phyloP scores from a whole-genome alignment of 37 sponge, comb jelly and placozoan species.

The Cladorhizidae sp. region DNA sequence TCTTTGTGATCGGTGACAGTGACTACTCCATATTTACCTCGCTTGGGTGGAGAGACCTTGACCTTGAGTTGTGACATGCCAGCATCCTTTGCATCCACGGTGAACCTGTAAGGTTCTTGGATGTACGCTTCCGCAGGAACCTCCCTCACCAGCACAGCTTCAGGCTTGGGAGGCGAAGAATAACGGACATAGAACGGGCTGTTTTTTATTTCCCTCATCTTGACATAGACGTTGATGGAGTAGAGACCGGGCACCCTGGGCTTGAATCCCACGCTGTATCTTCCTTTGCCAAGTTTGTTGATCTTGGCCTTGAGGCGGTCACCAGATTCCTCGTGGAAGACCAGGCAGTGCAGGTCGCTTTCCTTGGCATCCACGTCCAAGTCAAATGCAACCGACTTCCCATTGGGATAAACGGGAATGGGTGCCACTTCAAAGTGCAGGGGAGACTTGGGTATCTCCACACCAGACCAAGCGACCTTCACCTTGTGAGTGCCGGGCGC shows the following conservation, averaged over 20 bases:
- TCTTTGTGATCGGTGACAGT: conserved; percentile 31
- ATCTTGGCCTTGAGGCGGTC: conserved; percentile 49
- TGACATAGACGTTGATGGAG: conserved; percentile 25
- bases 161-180: conserved; percentile 21
- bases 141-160: conserved; percentile 13
- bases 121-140: conserved; percentile 22
- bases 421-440: conserved; percentile 43
- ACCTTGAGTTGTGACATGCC: conserved; percentile 63
- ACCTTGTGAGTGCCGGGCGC: conserved; percentile 57
- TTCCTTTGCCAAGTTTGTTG: conserved; percentile 30
- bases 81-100: conserved; percentile 59
- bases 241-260: conserved; percentile 61
- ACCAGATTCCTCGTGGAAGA: conserved; percentile 35
- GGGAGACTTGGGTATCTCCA: conserved; percentile 59
- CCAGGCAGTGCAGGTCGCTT: conserved; percentile 52
- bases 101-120: conserved; percentile 24
- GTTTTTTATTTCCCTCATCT: conserved; percentile 4
- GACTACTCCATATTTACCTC: background rate
- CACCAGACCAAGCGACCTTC: conserved; percentile 47
- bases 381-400: conserved; percentile 26
- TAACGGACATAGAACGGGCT: conserved; percentile 46
- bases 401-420: conserved; percentile 16
- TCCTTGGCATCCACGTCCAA: conserved; percentile 28
- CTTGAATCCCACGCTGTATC: conserved; percentile 24
- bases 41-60: conserved; percentile 21